phyloP scores from a whole-genome alignment of 2,113 vertebrate species.

The Scortum barcoo region DNA sequence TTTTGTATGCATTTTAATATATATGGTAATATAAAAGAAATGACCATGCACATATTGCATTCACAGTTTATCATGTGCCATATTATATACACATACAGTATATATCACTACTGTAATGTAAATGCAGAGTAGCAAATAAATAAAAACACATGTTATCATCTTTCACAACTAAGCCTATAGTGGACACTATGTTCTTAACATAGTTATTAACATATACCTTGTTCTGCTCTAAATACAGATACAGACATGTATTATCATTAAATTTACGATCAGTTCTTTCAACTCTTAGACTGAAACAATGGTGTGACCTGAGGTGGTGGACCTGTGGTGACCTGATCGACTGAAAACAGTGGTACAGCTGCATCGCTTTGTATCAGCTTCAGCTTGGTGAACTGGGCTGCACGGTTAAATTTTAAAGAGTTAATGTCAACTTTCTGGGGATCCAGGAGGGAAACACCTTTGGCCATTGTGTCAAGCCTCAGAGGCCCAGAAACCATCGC shows the following conservation, averaged over 20 bases:
- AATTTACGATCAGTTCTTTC: not conserved
- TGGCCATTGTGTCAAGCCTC: conserved; percentile 68
- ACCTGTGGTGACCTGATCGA: conserved; percentile 46
- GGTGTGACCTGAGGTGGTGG: conserved; percentile 44
- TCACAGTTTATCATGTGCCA: not conserved
- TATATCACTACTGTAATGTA: not conserved
- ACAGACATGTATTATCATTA: not conserved
- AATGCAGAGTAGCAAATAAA: not conserved
- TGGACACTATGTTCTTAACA: not conserved
- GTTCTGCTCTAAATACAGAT: not conserved
- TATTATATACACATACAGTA: not conserved
- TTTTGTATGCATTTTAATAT: not conserved
- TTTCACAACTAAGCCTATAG: not conserved
- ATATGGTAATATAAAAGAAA: not conserved
- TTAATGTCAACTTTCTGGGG: not conserved
- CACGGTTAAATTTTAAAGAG: not conserved
- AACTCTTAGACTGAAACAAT: conserved; percentile 21
- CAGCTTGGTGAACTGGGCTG: conserved; percentile 25
- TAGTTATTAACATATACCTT: not conserved
- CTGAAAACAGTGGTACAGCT: conserved; percentile 36
- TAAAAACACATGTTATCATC: not conserved
- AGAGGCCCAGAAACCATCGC: conserved; percentile 33
- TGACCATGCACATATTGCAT: not conserved
- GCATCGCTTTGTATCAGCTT: conserved; percentile 39
- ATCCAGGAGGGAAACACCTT: conserved; percentile 78